Conservation (phyloP, 2,113 vertebrate genomes). For the Arenaria interpres region DNA sequence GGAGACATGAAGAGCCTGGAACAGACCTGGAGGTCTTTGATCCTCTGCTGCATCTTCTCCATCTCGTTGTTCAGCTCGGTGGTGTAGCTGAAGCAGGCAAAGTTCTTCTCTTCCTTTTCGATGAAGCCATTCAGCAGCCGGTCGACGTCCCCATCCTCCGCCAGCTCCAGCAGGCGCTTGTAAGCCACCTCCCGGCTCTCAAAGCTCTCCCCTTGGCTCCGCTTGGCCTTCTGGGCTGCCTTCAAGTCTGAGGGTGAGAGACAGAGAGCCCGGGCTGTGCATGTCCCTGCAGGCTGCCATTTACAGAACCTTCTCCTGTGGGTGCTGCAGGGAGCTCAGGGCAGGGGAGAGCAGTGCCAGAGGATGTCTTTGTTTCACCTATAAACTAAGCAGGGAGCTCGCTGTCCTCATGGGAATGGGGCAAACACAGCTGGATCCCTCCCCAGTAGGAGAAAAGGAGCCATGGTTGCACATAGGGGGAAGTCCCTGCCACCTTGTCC, state of each 20-base stretch:
- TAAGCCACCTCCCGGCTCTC: constrained; percentile 66
- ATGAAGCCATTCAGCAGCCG: constrained; percentile 27
- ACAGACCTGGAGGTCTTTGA: constrained; percentile 66
- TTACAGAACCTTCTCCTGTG: too few species aligned
- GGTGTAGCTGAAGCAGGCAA: constrained; percentile 60
- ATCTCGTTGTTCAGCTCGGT: constrained; percentile 52
- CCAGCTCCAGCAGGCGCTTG: constrained; percentile 60
- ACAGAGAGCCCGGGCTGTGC: too few species aligned
- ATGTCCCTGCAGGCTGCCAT: too few species aligned
- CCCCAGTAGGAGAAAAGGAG: not conserved
- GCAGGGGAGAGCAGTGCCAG: too few species aligned
- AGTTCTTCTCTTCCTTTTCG: constrained; percentile 66
- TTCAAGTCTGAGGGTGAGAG: constrained; percentile 19
- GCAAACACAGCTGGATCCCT: not conserved
- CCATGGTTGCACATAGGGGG: not conserved
- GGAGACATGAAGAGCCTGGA: not conserved
- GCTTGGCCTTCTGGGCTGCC: not conserved
- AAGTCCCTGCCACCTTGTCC: not conserved
- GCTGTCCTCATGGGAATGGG: too few species aligned
- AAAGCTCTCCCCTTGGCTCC: constrained; percentile 32
- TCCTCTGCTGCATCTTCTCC: constrained; percentile 47
- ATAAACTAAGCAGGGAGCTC: too few species aligned
- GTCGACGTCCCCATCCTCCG: not conserved
- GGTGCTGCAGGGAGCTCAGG: too few species aligned
- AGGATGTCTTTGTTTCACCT: too few species aligned